These are phyloP conservation scores for Sepiola atlantica DNA, from an alignment of 2,888 invertebrate genomes.

Conservation along the genomic window DNA sequence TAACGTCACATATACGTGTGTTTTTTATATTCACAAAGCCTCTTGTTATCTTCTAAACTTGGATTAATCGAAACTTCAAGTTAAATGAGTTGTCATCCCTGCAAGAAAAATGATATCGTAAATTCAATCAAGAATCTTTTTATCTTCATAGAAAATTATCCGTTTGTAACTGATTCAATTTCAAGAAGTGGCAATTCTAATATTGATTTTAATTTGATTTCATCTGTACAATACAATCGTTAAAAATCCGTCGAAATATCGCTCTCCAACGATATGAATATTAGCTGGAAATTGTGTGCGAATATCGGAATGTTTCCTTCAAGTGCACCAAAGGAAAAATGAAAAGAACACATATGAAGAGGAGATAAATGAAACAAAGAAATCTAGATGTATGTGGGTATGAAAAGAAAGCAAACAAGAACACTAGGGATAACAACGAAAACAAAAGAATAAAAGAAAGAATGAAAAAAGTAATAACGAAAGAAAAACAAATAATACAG, in stretches of 20 bases:
- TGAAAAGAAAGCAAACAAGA: too few species aligned
- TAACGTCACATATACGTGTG: too few species aligned
- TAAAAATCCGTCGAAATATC: background rate
- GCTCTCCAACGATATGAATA: background rate
- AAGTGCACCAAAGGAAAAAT: too few species aligned
- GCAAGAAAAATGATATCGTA: too few species aligned
- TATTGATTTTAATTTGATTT: background rate
- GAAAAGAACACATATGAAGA: background rate
- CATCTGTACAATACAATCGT: background rate
- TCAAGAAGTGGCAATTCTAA: background rate
- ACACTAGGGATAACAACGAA: too few species aligned
- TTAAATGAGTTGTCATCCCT: too few species aligned
- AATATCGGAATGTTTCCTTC: background rate
- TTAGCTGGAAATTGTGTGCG: background rate
- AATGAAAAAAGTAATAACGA: too few species aligned
- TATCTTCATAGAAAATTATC: background rate
- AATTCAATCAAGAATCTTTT: background rate
- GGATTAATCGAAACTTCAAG: too few species aligned
- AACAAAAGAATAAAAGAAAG: too few species aligned
- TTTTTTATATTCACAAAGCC: too few species aligned
- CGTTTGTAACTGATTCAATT: background rate
- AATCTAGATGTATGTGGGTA: background rate
- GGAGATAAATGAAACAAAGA: background rate
- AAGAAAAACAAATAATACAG: too few species aligned
- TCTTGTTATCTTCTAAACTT: too few species aligned